These are phyloP conservation scores for Alitta virens DNA, from an alignment of 2,888 invertebrate genomes.

Conservation along the genomic window DNA sequence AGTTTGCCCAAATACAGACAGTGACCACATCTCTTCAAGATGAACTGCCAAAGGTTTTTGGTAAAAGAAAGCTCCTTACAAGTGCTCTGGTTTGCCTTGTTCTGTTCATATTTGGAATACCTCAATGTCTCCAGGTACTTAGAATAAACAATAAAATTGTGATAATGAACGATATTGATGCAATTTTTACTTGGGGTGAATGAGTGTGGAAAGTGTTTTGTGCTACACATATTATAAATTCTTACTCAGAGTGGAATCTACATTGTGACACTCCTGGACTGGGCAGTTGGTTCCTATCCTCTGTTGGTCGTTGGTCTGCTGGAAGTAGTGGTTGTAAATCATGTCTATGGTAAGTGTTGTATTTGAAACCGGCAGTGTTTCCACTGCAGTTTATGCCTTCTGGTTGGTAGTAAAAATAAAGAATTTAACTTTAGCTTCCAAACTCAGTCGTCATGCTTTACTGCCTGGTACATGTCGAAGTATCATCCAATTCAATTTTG, in stretches of 20 bases:
- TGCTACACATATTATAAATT: too few species aligned
- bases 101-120: background rate
- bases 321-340: background rate
- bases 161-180: too few species aligned
- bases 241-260: too few species aligned
- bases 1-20: background rate
- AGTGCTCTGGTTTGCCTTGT: background rate
- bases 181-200: too few species aligned
- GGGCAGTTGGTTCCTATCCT: background rate
- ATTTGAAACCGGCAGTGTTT: background rate
- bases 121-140: background rate
- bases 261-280: background rate
- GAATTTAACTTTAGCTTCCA: too few species aligned
- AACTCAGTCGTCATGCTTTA: too few species aligned
- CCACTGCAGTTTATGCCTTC: too few species aligned
- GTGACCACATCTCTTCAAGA: background rate
- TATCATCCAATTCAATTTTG: too few species aligned
- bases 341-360: background rate
- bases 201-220: too few species aligned
- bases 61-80: background rate
- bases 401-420: too few species aligned
- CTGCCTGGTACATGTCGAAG: too few species aligned
- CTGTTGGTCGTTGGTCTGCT: background rate
- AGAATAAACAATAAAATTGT: too few species aligned
- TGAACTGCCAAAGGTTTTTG: background rate